Evolutionary conservation across 2,797 vertebrate genomes (phyloP).

Genomic region (Hypotaenidia philippensis): DNA sequence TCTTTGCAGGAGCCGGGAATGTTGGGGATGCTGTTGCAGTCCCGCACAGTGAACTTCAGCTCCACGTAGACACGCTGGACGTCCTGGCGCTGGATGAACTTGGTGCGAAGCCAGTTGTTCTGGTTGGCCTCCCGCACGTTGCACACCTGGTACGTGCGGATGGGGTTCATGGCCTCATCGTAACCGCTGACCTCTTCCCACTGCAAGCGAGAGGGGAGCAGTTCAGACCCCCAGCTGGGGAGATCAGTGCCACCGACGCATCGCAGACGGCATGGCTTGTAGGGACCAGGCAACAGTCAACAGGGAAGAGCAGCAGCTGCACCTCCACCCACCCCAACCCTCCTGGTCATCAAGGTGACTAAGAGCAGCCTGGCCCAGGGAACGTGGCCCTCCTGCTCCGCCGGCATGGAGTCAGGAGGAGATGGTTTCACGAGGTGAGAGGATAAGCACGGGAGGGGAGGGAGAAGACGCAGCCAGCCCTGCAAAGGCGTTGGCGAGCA

Average conservation of each 20-base stretch:
- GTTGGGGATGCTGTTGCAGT: conserved; percentile 98
- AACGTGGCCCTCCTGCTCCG: neutral
- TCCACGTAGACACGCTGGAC: conserved; percentile 96
- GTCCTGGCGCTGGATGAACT: conserved; percentile 92
- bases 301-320: neutral
- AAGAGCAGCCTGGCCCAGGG: neutral
- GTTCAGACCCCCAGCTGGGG: neutral
- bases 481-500: neutral
- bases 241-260: neutral
- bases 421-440: neutral
- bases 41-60: conserved; percentile 96
- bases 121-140: conserved; percentile 92
- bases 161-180: conserved; percentile 95
- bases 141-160: conserved; percentile 97
- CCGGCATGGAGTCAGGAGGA: neutral
- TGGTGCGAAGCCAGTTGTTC: conserved; percentile 98
- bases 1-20: conserved; percentile 98
- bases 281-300: neutral
- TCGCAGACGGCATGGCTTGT: rapidly evolving
- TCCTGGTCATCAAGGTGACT: conserved; percentile 33
- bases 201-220: conserved; percentile 75
- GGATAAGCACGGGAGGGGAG: neutral
- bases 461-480: neutral
- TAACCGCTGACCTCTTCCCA: conserved; percentile 99
- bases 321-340: neutral